Evolutionary conservation across 2,888 invertebrate genomes (phyloP).

Genomic region (Phengaris alcon): DNA sequence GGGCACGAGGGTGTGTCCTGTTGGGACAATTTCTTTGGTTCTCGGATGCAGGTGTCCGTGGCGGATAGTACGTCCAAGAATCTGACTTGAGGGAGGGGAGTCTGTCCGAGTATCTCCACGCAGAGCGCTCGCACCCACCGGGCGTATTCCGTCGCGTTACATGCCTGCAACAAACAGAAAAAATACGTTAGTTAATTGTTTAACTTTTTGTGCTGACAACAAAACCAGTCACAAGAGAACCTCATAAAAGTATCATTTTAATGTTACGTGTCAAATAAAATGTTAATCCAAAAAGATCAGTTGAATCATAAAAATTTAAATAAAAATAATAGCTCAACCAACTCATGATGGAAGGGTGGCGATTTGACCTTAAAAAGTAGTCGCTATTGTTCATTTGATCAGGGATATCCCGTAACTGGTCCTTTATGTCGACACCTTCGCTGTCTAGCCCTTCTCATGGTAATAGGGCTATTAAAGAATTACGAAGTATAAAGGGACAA

Average conservation of each 20-base stretch:
- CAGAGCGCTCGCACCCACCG: conserved; percentile 87
- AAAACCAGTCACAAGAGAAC: not conserved
- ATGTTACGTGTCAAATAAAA: not conserved
- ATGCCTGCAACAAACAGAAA: conserved; percentile 79
- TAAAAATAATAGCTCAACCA: conserved; percentile 37
- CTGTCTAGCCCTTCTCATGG: conserved; percentile 73
- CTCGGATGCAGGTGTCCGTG: conserved; percentile 70
- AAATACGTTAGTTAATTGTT: conserved; percentile 18
- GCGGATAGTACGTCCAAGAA: conserved; percentile 85
- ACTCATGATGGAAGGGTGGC: conserved; percentile 45
- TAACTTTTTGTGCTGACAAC: not conserved
- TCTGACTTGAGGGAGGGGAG: conserved; percentile 85
- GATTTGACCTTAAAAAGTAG: conserved; percentile 55
- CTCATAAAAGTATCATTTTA: not conserved
- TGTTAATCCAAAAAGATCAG: not conserved
- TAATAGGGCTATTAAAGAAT: conserved; percentile 68
- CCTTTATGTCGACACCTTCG: conserved; percentile 72
- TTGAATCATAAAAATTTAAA: conserved; percentile 16
- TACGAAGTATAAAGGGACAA: conserved; percentile 61
- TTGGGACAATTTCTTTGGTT: conserved; percentile 63
- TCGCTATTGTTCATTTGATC: conserved; percentile 46
- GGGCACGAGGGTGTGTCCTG: conserved; percentile 61
- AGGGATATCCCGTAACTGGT: conserved; percentile 51
- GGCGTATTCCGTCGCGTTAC: conserved; percentile 84
- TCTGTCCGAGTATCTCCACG: conserved; percentile 86